phyloP scores from a whole-genome alignment of 1,140 invertebrate species.

The Drosophila sp. region DNA sequence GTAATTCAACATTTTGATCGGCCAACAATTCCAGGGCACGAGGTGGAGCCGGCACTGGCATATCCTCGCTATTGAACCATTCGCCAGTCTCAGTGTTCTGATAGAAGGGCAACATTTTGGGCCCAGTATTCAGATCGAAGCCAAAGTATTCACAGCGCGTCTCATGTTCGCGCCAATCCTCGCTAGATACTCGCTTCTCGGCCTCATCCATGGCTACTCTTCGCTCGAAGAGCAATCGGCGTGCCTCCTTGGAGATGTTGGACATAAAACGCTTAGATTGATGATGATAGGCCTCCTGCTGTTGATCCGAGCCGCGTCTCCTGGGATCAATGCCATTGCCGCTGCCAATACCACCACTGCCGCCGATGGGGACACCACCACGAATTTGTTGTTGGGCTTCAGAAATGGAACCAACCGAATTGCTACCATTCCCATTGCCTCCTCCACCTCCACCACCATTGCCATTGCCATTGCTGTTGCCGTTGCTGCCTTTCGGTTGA shows the following conservation, averaged over 20 bases:
- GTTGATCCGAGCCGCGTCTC: constrained; percentile 19
- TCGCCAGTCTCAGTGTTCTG: constrained; percentile 86
- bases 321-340: constrained; percentile 5
- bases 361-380: background rate
- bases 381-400: background rate
- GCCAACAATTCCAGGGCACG: constrained; percentile 55
- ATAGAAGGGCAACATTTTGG: constrained; percentile 85
- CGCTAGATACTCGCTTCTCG: constrained; percentile 85
- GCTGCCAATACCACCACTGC: background rate
- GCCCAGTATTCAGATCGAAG: constrained; percentile 85
- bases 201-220: constrained; percentile 88
- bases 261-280: constrained; percentile 5
- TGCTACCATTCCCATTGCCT: constrained; percentile 7
- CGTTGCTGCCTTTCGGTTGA: constrained; percentile 44
- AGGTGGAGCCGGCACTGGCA: constrained; percentile 80
- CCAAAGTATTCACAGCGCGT: constrained; percentile 86
- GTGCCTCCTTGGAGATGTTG: constrained; percentile 59
- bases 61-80: constrained; percentile 84
- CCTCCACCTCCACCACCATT: background rate
- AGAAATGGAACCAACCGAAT: background rate
- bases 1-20: constrained; percentile 66
- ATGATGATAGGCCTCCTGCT: background rate
- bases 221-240: constrained; percentile 90
- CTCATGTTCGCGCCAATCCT: constrained; percentile 86
- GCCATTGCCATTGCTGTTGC: background rate